Evolutionary conservation across 2,797 vertebrate genomes (phyloP), one percentile per base, ranked within the genome.

Genomic region (Emys orbicularis): DNA sequence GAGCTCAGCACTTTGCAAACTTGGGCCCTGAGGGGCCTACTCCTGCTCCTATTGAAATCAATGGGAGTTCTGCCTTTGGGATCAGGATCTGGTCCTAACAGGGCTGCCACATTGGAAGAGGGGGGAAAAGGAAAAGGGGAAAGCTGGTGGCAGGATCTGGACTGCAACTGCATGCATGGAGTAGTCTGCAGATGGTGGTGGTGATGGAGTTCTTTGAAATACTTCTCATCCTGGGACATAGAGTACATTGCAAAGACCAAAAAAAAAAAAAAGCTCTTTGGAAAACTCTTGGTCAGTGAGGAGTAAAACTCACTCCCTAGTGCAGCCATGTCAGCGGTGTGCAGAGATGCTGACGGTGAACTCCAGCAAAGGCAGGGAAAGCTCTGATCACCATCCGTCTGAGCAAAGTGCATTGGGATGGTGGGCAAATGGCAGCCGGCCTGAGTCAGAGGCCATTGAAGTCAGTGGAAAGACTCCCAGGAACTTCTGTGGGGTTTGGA

Each of bases 151-250:
- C 16, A 68, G 65, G 65, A 61, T 61, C 2, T 15, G 13, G 16
- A 19, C 34, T 37, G n/a, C 4, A 37, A 37, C 50, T 79, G 72
- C 1, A 0, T 79, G 68, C 81, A 91, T 76, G 2, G 18, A 0
- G 15, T 93, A 85, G 89, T 90, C 89, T 90, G 89, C 47, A 8
- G 57, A 49, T 90, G 88, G 77, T 79, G 53, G 87, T 82, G 53
- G 77, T 88, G 90, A 91, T 57, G 77, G 34, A 37, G 57, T 89
- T 84, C 52, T 83, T 19, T 27, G 47, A 2, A 1, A 81, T 61
- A 88, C 90, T 90, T 89, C 84, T 57, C 94, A 77, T 0, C 34
- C 61, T 8, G 6, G 61, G 16, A 18, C 59, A 16, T 16, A 8
- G 16, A 65, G 31, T 65, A 34, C 34, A n/a, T 8, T n/a, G 16